These are phyloP conservation scores for Mimas tiliae DNA, from an alignment of 2,888 invertebrate genomes.

Conservation along the genomic window DNA sequence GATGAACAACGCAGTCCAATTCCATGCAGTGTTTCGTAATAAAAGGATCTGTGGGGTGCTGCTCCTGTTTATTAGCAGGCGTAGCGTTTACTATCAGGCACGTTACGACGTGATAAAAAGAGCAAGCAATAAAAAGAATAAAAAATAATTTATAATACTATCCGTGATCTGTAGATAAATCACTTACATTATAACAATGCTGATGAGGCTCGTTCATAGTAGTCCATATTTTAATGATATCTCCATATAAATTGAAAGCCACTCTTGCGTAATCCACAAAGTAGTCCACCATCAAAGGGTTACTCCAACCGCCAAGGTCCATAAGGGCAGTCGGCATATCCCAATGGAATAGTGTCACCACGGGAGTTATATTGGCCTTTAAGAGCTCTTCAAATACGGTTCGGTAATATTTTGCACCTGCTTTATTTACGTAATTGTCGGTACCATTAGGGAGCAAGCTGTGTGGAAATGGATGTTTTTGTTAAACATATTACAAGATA, in stretches of 20 bases:
- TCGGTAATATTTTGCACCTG: conserved; percentile 90
- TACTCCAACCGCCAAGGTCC: conserved; percentile 82
- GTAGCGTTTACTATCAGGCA: no score
- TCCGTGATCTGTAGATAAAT: no score
- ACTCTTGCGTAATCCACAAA: conserved; percentile 83
- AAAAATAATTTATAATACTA: no score
- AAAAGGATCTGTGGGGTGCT: no score
- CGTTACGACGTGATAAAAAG: no score
- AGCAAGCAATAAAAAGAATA: no score
- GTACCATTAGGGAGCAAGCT: conserved; percentile 89
- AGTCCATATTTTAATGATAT: conserved; percentile 88
- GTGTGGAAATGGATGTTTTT: conserved; percentile 30
- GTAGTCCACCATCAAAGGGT: conserved; percentile 79
- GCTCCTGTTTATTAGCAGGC: no score
- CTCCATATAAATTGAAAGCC: conserved; percentile 85
- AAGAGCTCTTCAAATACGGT: conserved; percentile 88
- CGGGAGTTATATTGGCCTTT: conserved; percentile 87
- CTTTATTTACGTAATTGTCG: conserved; percentile 86
- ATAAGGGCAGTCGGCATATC: conserved; percentile 81
- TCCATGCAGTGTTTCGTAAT: no score
- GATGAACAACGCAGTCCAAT: no score
- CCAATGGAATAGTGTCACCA: conserved; percentile 88
- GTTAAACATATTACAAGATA: not conserved
- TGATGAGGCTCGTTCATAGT: conserved; percentile 90
- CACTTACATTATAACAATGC: conserved; percentile 76